Evolutionary conservation across 2,113 vertebrate species (phyloP).

Genomic region (Pollimyrus isidori): DNA sequence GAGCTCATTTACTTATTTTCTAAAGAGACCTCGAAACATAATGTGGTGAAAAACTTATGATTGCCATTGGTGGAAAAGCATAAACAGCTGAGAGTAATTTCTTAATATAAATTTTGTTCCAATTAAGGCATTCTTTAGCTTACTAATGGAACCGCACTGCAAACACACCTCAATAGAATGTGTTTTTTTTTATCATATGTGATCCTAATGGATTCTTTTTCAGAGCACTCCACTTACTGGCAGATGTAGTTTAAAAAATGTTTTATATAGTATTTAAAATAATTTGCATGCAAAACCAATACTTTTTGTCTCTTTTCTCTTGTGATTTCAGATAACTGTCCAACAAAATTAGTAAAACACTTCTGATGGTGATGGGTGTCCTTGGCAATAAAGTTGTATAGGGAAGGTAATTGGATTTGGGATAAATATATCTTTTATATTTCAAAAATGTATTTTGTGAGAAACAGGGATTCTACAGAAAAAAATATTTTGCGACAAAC

Average conservation of each 20-base stretch:
- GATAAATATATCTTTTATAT: neutral
- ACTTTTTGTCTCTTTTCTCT: neutral
- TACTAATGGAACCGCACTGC: neutral
- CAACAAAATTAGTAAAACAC: neutral
- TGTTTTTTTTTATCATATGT: neutral
- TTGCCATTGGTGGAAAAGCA: neutral
- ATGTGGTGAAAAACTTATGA: neutral
- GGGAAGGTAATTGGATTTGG: neutral
- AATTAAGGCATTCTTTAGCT: neutral
- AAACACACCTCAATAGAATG: neutral
- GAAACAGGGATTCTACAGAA: neutral
- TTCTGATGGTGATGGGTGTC: neutral
- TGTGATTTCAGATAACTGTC: neutral
- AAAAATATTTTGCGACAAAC: neutral
- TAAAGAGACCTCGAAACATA: slow-evolving; percentile 16
- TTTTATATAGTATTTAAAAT: neutral
- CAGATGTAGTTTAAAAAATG: neutral
- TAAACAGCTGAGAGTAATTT: neutral
- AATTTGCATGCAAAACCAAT: neutral
- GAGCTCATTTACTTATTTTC: slow-evolving; percentile 12
- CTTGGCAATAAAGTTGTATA: neutral
- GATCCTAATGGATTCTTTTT: neutral
- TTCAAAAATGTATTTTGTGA: neutral
- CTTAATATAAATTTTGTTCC: neutral
- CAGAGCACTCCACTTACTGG: neutral